Base-by-base conservation (phyloP, 2,888 invertebrate species). In the Poecilobothrus nobilitatus region DNA sequence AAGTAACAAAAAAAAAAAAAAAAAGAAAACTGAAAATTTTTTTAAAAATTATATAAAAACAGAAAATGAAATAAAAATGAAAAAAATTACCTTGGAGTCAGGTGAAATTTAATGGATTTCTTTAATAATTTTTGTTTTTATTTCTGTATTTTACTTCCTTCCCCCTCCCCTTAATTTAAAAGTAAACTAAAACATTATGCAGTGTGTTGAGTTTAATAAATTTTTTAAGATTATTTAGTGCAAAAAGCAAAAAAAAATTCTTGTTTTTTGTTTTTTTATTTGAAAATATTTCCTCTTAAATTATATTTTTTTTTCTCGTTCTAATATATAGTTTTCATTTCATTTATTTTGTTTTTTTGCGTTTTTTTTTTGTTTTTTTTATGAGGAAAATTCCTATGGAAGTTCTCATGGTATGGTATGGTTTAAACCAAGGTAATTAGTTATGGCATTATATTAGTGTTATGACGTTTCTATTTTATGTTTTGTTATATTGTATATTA, bases 41-140 rank as follows among this genome's bases (percentile, higher is more conserved):
- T n/a, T n/a, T n/a, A n/a, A n/a, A n/a, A n/a, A n/a, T n/a, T n/a
- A n/a, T n/a, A n/a, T n/a, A n/a, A n/a, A n/a, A n/a, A n/a, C n/a
- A n/a, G n/a, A n/a, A n/a, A n/a, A n/a, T n/a, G n/a, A n/a, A n/a
- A 8, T 37, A 8, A 12, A 37, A 53, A 53, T 12, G 15, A 53
- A 18, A 18, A n/a, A 53, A 53, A 12, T 53, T 53, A 53, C 53
- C 53, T 53, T 53, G 53, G 53, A 53, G n/a, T 53, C 53, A 69
- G 67, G 67, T 69, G 67, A 69, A 67, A 67, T 69, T 69, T 69
- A 69, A 69, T 69, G 69, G 67, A 67, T 64, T 67, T 69, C 41
- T 67, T 66, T 66, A 22, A 63, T 22, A 63, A 53, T 53, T 53
- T 53, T 41, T 41, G 2, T 41, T 41, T 41, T 41, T 41, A 15